Percentiles rank a stretch among this genome's conserved stretches.
These are phyloP conservation scores for Planiliza haematocheilus DNA, from an alignment of 2,113 vertebrate species.

Conservation along the genomic window DNA sequence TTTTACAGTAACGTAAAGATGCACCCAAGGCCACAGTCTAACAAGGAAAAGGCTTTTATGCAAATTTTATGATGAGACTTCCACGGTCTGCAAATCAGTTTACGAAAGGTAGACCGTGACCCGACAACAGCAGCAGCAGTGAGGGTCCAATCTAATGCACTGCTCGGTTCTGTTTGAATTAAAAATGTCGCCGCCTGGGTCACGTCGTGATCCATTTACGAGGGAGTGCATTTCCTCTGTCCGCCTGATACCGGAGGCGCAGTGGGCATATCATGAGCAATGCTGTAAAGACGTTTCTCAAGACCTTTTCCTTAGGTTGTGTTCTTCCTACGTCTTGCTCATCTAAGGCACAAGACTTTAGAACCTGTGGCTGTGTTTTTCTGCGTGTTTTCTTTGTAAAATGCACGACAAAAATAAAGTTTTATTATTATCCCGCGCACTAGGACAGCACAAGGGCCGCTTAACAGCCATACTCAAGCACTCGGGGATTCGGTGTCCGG, in stretches of 20 bases:
- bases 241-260: too few species aligned
- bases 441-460: background rate
- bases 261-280: too few species aligned
- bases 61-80: background rate
- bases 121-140: too few species aligned
- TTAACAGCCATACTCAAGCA: constrained; percentile 10
- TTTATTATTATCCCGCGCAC: constrained; percentile 11
- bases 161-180: background rate
- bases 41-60: background rate
- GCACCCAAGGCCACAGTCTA: background rate
- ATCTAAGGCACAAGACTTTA: background rate
- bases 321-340: background rate
- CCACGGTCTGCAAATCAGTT: background rate
- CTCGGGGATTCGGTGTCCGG: background rate
- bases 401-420: constrained; percentile 28
- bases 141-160: background rate
- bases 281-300: background rate
- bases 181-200: background rate
- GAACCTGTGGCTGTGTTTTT: constrained; percentile 34
- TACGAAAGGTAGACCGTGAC: background rate
- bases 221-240: background rate
- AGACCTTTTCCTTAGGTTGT: background rate
- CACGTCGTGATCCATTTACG: background rate
- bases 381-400: constrained; percentile 6
- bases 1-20: background rate